Evolutionary conservation across 2,797 vertebrate species (phyloP), one percentile per base, ranked within the genome.

Genomic region (Varecia variegata): DNA sequence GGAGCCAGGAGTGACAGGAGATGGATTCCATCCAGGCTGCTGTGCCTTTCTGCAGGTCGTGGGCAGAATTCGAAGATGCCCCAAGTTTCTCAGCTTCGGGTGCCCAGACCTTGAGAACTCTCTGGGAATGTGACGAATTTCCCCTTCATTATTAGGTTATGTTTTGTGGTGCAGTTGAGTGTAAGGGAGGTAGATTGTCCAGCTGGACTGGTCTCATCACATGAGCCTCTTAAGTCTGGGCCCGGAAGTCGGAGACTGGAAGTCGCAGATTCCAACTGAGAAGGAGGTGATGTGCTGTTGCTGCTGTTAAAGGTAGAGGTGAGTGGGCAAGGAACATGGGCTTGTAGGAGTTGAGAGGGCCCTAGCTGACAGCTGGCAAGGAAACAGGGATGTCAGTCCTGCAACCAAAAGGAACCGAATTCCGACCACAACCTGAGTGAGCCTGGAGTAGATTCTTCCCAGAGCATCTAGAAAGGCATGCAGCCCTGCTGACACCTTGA

Each of bases 241-340:
- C n/a, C 58, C 81, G 17, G 71, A 90, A 52, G n/a, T 56, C 62
- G 40, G 88, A 58, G 35, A 17, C 18, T 30, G 18, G n/a, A 94
- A 17, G 40, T 56, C 58, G 50, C 60, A 84, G 76, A 56, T 13
- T 40, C 8, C 12, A 45, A 20, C n/a, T 2, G 91, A 86, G 52
- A 67, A 67, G 43, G 10, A 10, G 30, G 50, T 32, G 21, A 80
- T n/a, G 17, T 13, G 40, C 71, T 82, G 14, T 71, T 14, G 52
- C 43, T 62, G 38, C 25, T 50, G 27, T 95, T 70, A 15, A 74
- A 80, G 5, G 27, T 23, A 10, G 62, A 74, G 32, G 56, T 18
- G 15, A 0, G 8, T 0, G 0, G 65, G 40, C 20, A 7, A 67
- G 89, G n/a, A 58, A 58, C 7, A 4, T 58, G 4, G 18, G 32